Conservation (phyloP, 2,888 invertebrate species). For the Teinopalpus imperialis region DNA sequence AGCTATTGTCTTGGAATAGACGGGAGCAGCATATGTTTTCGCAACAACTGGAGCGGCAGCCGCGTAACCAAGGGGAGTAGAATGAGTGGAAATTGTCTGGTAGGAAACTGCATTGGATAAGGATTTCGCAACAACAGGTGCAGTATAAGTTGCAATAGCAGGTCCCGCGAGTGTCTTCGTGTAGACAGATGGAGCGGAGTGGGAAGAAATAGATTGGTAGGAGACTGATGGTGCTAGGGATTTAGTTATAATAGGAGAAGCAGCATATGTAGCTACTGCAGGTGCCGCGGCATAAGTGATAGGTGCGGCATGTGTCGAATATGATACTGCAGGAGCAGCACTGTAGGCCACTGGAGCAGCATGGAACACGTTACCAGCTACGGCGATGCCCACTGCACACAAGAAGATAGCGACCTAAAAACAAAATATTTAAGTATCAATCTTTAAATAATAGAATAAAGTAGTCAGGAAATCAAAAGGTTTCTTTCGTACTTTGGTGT, state of each 20-base stretch:
- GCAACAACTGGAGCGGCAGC: slow-evolving; percentile 23
- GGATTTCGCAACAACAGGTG: slow-evolving; percentile 37
- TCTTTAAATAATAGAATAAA: too few species aligned
- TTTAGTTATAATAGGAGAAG: slow-evolving; percentile 44
- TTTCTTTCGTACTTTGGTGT: slow-evolving; percentile 60
- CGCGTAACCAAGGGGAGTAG: too few species aligned
- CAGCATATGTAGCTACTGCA: slow-evolving; percentile 40
- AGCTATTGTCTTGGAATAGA: slow-evolving; percentile 21
- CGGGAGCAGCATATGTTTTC: slow-evolving; percentile 30
- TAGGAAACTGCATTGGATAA: slow-evolving; percentile 41
- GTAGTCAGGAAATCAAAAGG: not conserved
- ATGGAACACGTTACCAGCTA: slow-evolving; percentile 80
- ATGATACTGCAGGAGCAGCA: slow-evolving; percentile 69
- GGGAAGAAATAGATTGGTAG: slow-evolving; percentile 48
- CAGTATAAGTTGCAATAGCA: slow-evolving; percentile 33
- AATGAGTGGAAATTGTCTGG: slow-evolving; percentile 28
- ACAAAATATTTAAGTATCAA: slow-evolving; percentile 12
- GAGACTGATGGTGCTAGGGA: slow-evolving; percentile 52
- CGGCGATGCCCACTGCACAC: slow-evolving; percentile 82
- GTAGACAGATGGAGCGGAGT: slow-evolving; percentile 54
- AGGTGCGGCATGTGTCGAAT: slow-evolving; percentile 39
- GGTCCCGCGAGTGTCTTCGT: slow-evolving; percentile 33
- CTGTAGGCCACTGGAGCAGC: slow-evolving; percentile 70
- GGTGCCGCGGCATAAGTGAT: slow-evolving; percentile 47
- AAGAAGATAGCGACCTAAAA: slow-evolving; percentile 77